Percentiles rank a stretch among this genome's conserved stretches.
Conservation (phyloP, 2,797 vertebrate species). For the Gymnoscopelus braueri region DNA sequence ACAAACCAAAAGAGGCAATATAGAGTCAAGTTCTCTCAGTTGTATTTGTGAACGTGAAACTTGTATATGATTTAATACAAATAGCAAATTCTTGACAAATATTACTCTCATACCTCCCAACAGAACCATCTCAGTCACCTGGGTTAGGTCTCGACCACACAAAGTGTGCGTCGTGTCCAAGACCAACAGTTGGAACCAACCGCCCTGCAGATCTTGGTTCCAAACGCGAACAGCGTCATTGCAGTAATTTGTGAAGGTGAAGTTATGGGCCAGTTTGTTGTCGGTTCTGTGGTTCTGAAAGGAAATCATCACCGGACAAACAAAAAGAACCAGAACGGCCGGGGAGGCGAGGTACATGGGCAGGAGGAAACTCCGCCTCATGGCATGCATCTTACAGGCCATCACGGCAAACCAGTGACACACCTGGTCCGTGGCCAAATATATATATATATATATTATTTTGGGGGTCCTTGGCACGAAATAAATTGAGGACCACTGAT, state of each 20-base stretch:
- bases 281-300: constrained; percentile 30
- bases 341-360: constrained; percentile 73
- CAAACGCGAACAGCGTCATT: constrained; percentile 9
- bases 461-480: no score
- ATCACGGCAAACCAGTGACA: constrained; percentile 76
- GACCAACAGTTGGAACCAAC: constrained; percentile 49
- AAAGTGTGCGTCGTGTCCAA: constrained; percentile 62
- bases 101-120: constrained; percentile 42
- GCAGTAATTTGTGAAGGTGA: constrained; percentile 59
- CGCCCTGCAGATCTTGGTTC: neutral
- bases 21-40: no score
- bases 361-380: constrained; percentile 72
- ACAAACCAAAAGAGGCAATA: no score
- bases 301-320: constrained; percentile 49
- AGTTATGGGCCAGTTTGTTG: constrained; percentile 18
- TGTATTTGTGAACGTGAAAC: no score
- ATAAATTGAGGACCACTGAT: no score
- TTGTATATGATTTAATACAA: no score
- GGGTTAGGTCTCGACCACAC: constrained; percentile 52
- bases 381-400: constrained; percentile 80
- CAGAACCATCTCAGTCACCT: constrained; percentile 32
- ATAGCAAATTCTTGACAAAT: no score
- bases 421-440: no score
- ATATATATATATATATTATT: no score
- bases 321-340: constrained; percentile 56